These are phyloP conservation scores for Melanotus villosus DNA, from an alignment of 2,888 invertebrate species.

Conservation along the genomic window DNA sequence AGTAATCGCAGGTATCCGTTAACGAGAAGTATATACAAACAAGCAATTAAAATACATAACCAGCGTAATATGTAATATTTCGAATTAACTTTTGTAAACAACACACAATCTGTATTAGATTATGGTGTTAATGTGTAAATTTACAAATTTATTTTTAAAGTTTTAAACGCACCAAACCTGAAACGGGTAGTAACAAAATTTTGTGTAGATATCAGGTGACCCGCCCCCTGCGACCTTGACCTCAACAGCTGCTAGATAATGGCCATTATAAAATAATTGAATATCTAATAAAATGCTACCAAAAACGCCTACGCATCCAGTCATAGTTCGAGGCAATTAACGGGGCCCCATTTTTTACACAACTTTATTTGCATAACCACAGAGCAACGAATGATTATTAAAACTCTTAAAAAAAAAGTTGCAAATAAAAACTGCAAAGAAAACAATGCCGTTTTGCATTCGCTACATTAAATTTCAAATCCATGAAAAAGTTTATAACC, in stretches of 20 bases:
- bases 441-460: too few relatives aligned
- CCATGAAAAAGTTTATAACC: too few relatives aligned
- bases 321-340: background rate
- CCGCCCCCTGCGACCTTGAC: constrained; percentile 53
- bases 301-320: background rate
- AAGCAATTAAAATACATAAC: background rate
- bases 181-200: constrained; percentile 26
- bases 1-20: too few relatives aligned
- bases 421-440: too few relatives aligned
- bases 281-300: background rate
- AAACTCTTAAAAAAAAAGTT: too few relatives aligned
- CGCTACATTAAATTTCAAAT: too few relatives aligned
- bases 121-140: too few relatives aligned
- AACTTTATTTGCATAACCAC: background rate
- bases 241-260: constrained; percentile 49
- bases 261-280: constrained; percentile 24
- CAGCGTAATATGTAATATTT: background rate
- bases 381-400: too few relatives aligned
- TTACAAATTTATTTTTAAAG: too few relatives aligned
- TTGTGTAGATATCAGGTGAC: constrained; percentile 18
- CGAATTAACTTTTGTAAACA: background rate
- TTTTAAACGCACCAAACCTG: too few relatives aligned
- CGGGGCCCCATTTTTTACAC: background rate
- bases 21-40: background rate
- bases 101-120: too few relatives aligned